Evolutionary conservation across 2,113 vertebrate species (phyloP).

Genomic region (Polypterus senegalus): DNA sequence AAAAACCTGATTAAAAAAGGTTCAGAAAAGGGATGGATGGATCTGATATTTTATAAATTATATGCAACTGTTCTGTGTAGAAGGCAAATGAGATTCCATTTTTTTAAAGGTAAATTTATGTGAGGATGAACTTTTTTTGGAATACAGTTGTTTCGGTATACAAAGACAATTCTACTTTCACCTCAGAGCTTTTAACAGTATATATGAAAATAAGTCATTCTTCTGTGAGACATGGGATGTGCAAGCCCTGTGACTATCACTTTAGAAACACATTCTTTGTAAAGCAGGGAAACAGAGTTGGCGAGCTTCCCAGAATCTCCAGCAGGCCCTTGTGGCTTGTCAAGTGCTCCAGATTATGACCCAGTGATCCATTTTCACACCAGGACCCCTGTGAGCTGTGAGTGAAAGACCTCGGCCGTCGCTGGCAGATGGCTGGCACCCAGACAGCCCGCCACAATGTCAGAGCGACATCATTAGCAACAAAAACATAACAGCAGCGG

Average conservation of each 20-base stretch:
- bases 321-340: slow-evolving; percentile 21
- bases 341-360: slow-evolving; percentile 30
- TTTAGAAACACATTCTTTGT: background rate
- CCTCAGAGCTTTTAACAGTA: too few species aligned
- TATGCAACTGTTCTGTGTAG: too few species aligned
- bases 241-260: background rate
- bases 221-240: background rate
- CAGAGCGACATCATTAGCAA: slow-evolving; percentile 15
- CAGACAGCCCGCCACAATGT: slow-evolving; percentile 19
- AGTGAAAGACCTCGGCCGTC: background rate
- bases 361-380: slow-evolving; percentile 25
- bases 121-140: too few species aligned
- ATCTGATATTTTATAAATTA: too few species aligned
- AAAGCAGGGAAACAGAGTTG: slow-evolving; percentile 7
- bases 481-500: slow-evolving; percentile 11
- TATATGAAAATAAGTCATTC: background rate
- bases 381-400: slow-evolving; percentile 23
- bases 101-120: too few species aligned
- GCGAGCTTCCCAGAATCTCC: slow-evolving; percentile 16
- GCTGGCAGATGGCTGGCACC: slow-evolving; percentile 30
- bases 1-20: too few species aligned
- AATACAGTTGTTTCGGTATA: too few species aligned
- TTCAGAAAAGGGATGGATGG: too few species aligned
- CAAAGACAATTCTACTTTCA: too few species aligned
- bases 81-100: too few species aligned